Conservation (phyloP, 92 coral and sea anemone genomes). For the Micromussa lordhowensis region DNA sequence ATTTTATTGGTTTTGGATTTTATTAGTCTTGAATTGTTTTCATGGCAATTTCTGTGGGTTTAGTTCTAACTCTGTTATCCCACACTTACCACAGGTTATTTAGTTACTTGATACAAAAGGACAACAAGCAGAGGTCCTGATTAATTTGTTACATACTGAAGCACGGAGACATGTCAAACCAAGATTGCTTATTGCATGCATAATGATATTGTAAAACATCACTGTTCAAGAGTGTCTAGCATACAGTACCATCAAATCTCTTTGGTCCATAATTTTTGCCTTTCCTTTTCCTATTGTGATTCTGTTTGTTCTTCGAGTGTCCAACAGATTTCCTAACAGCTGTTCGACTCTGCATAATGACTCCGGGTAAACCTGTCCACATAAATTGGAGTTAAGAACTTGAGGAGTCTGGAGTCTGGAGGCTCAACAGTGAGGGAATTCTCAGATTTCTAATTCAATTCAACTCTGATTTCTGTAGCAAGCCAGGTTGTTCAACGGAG, state of each 20-base stretch:
- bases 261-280: conserved; percentile 90
- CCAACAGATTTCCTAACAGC: conserved; percentile 96
- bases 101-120: too few species aligned
- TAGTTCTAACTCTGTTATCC: too few species aligned
- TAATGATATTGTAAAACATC: too few species aligned
- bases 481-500: too few species aligned
- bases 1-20: too few species aligned
- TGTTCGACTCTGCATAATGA: conserved; percentile 27
- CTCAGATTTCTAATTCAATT: too few species aligned
- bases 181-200: not conserved
- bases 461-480: not conserved
- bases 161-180: not conserved
- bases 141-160: too few species aligned
- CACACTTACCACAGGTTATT: too few species aligned
- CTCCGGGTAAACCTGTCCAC: conserved; percentile 18
- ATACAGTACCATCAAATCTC: conserved; percentile 87
- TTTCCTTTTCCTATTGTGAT: conserved; percentile 60
- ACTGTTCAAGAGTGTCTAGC: not conserved
- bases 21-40: too few species aligned
- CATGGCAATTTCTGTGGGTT: too few species aligned
- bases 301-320: conserved; percentile 93
- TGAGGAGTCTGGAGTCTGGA: not conserved
- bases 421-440: not conserved
- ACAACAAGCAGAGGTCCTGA: too few species aligned
- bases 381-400: not conserved